Evolutionary conservation across 2,888 invertebrate genomes (phyloP).

Genomic region (Perithous albicinctus): DNA sequence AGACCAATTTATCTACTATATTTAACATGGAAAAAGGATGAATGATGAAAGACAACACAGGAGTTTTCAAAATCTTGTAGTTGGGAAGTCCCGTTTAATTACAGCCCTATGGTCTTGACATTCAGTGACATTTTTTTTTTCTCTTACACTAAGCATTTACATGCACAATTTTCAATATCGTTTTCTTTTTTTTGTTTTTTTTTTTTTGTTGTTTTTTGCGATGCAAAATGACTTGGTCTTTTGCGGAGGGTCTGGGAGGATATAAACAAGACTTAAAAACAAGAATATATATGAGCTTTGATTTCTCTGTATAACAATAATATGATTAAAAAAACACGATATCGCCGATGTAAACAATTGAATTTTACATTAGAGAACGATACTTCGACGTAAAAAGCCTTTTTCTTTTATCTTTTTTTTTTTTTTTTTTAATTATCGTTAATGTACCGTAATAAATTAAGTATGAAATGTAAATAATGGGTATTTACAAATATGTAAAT

Average conservation of each 20-base stretch:
- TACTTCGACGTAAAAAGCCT: conserved; percentile 78
- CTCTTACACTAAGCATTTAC: conserved; percentile 79
- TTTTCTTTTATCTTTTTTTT: no score
- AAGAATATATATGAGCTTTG: conserved; percentile 74
- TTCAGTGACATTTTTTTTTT: conserved; percentile 74
- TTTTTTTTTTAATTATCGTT: conserved; percentile 73
- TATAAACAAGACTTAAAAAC: conserved; percentile 74
- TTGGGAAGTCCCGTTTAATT: conserved; percentile 72
- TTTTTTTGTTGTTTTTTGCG: conserved; percentile 41
- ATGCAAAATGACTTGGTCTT: conserved; percentile 66
- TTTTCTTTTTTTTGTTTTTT: conserved; percentile 3
- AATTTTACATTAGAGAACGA: conserved; percentile 83
- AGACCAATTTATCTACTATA: no score
- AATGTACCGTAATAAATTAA: conserved; percentile 83
- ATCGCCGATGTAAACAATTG: conserved; percentile 82
- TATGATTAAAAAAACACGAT: conserved; percentile 71
- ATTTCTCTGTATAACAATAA: conserved; percentile 75
- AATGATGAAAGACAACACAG: conserved; percentile 54
- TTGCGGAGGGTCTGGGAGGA: conserved; percentile 44
- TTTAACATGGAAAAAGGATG: background rate
- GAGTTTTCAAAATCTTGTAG: conserved; percentile 71
- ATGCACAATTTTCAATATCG: conserved; percentile 69
- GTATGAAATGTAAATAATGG: conserved; percentile 83
- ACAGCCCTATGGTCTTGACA: conserved; percentile 73
- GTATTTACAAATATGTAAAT: conserved; percentile 84